A percentile compares a stretch with the other conserved stretches of the same genome.
These are phyloP conservation scores for Eutrigla gurnardus DNA, from an alignment of 2,797 vertebrate species.

Conservation along the genomic window DNA sequence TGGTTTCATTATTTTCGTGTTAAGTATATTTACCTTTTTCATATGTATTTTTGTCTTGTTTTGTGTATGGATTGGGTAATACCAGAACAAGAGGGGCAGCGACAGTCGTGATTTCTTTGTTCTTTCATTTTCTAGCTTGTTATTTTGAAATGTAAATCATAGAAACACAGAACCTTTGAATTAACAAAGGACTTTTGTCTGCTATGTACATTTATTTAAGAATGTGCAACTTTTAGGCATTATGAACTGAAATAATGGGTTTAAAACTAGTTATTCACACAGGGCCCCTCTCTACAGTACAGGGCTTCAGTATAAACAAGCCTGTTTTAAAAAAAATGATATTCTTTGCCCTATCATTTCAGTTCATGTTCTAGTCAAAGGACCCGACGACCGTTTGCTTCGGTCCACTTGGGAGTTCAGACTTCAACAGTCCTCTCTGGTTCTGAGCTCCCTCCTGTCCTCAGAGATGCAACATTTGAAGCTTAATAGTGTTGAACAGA, in stretches of 20 bases:
- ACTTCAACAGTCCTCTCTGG: background rate
- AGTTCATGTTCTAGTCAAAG: background rate
- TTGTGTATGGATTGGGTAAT: background rate
- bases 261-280: background rate
- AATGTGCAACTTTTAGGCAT: too few species aligned
- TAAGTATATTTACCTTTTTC: background rate
- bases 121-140: background rate
- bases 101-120: background rate
- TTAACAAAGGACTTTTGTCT: background rate
- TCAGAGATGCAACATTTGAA: constrained; percentile 11
- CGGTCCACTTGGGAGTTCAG: background rate
- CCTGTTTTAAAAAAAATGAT: background rate
- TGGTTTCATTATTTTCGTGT: background rate
- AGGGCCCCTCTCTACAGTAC: background rate
- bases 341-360: background rate
- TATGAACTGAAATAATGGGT: background rate
- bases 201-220: background rate
- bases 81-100: background rate
- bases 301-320: background rate
- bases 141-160: background rate
- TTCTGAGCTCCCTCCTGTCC: constrained; percentile 7
- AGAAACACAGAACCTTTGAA: background rate
- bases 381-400: background rate
- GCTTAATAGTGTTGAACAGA: background rate
- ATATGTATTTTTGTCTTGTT: background rate